Evolutionary conservation across 1,140 invertebrate species (phyloP).

Genomic region (Gonioctena quinquepunctata): DNA sequence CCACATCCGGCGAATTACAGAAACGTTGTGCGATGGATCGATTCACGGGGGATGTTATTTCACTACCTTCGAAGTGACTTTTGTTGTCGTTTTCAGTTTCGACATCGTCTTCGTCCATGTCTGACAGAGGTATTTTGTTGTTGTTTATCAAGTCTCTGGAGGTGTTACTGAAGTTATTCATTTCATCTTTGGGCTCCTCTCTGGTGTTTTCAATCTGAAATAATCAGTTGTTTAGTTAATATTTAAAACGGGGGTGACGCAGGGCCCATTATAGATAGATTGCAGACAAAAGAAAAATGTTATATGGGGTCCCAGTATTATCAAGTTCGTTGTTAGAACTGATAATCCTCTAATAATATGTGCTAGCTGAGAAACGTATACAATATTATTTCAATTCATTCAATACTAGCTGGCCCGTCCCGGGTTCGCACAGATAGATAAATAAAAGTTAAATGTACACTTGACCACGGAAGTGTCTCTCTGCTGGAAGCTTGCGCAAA

Average conservation of each 20-base stretch:
- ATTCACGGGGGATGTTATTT: constrained; percentile 43
- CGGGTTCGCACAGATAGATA: too few relatives aligned
- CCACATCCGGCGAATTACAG: constrained; percentile 50
- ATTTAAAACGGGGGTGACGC: background rate
- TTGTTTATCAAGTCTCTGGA: constrained; percentile 59
- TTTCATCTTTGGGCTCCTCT: constrained; percentile 56
- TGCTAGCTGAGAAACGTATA: too few relatives aligned
- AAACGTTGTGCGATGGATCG: constrained; percentile 40
- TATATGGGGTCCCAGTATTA: too few relatives aligned
- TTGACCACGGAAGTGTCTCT: too few relatives aligned
- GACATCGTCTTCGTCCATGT: constrained; percentile 42
- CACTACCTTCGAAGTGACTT: constrained; percentile 35
- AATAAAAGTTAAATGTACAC: too few relatives aligned
- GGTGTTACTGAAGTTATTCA: constrained; percentile 59
- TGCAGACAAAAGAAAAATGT: too few relatives aligned
- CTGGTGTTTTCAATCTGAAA: constrained; percentile 46
- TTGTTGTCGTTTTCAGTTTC: constrained; percentile 45
- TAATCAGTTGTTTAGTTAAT: constrained; percentile 25
- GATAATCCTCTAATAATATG: too few relatives aligned
- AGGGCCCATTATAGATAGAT: background rate
- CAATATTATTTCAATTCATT: too few relatives aligned
- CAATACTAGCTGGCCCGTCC: too few relatives aligned
- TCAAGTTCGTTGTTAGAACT: too few relatives aligned
- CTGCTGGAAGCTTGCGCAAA: too few relatives aligned
- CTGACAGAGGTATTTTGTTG: constrained; percentile 56